Evolutionary conservation across 2,113 vertebrate species (phyloP).

Genomic region (Prinia subflava): DNA sequence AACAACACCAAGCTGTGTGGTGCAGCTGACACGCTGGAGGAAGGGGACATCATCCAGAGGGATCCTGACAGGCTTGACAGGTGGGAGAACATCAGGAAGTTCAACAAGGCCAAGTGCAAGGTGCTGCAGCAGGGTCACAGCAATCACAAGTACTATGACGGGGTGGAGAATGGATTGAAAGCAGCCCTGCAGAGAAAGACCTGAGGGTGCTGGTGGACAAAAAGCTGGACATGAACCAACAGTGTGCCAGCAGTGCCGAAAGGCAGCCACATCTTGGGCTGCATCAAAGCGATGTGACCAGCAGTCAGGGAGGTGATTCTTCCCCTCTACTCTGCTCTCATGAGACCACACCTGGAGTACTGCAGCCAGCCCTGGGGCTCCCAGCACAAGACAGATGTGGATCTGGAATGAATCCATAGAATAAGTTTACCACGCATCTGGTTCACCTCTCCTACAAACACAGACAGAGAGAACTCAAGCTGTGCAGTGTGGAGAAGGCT

Average conservation of each 20-base stretch:
- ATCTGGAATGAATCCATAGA: background rate
- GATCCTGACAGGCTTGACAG: background rate
- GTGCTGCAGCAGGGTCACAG: background rate
- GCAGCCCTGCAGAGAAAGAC: background rate
- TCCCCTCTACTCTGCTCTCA: background rate
- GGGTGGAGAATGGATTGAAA: background rate
- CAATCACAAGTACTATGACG: background rate
- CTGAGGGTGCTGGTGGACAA: background rate
- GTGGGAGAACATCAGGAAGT: background rate
- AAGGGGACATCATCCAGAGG: background rate
- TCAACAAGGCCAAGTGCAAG: background rate
- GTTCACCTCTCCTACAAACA: background rate
- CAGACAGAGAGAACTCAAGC: background rate
- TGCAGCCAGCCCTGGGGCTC: background rate
- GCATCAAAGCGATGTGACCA: background rate
- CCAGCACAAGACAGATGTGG: background rate
- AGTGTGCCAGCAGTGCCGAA: background rate
- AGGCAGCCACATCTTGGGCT: background rate
- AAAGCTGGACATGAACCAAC: background rate
- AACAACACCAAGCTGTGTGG: background rate
- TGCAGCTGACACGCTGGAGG: fast-evolving
- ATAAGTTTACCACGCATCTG: background rate
- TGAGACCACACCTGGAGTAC: background rate
- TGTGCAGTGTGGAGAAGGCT: background rate
- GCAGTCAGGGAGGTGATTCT: background rate